Evolutionary conservation across 1,140 invertebrate genomes (phyloP).

Genomic region (Diprion similis): DNA sequence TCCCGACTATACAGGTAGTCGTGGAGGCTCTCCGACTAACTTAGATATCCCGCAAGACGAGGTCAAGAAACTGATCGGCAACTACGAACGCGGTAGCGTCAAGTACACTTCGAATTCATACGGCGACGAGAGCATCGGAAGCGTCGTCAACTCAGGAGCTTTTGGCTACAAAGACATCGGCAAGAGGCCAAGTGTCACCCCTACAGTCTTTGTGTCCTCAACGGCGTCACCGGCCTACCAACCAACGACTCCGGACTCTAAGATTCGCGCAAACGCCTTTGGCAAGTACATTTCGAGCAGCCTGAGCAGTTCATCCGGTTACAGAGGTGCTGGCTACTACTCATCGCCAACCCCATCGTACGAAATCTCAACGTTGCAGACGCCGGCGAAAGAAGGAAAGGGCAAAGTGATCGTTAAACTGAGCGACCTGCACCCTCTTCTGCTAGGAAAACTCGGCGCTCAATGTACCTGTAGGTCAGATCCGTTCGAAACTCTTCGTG

Average conservation of each 20-base stretch:
- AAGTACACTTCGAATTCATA: conserved; percentile 44
- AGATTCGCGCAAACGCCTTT: neutral
- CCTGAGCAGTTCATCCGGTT: neutral
- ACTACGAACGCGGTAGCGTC: conserved; percentile 39
- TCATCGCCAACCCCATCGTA: conserved; percentile 29
- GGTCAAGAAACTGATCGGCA: conserved; percentile 33
- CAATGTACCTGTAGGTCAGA: conserved; percentile 77
- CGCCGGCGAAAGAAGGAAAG: conserved; percentile 53
- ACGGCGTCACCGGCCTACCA: neutral
- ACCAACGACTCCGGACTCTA: neutral
- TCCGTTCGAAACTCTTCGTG: conserved; percentile 58
- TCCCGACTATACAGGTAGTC: conserved; percentile 6
- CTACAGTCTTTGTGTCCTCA: neutral
- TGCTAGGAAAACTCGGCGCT: conserved; percentile 74
- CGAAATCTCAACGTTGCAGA: conserved; percentile 29
- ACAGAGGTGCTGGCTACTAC: conserved; percentile 31
- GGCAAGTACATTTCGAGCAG: neutral
- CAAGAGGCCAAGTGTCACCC: neutral
- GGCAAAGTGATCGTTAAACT: conserved; percentile 69
- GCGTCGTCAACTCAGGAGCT: neutral
- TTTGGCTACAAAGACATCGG: conserved; percentile 7
- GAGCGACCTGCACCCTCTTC: conserved; percentile 72
- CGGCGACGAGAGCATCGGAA: neutral
- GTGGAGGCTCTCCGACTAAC: conserved; percentile 11
- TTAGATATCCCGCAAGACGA: conserved; percentile 23